Percentiles rank a stretch among this genome's conserved stretches.
These are phyloP conservation scores for Lytechinus pictus DNA, from an alignment of 35 echinoderm and acorn worm species.

Conservation along the genomic window DNA sequence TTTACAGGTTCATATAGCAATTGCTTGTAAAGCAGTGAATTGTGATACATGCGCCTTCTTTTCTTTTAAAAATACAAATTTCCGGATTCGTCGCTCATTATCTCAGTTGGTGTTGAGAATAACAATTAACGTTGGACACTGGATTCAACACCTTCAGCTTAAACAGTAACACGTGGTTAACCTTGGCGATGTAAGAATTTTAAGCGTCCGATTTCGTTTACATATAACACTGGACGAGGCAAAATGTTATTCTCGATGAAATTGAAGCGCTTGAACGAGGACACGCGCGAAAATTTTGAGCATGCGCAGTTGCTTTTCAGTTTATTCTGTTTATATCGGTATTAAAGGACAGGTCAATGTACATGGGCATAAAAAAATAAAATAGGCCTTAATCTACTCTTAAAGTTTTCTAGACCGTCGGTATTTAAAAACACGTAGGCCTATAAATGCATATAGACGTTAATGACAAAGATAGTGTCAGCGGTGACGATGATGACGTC, in stretches of 20 bases:
- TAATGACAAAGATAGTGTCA: too few species aligned
- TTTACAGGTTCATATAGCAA: too few species aligned
- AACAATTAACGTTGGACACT: not conserved
- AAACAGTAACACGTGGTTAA: slow-evolving; percentile 22
- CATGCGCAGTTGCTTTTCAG: not conserved
- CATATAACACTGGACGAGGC: slow-evolving; percentile 23
- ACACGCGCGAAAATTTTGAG: not conserved
- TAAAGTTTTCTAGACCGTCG: too few species aligned
- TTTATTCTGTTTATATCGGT: not conserved
- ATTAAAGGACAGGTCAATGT: not conserved
- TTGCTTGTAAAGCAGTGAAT: too few species aligned
- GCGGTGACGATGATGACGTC: too few species aligned
- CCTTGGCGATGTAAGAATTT: not conserved
- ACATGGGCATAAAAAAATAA: too few species aligned
- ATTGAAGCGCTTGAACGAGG: not conserved
- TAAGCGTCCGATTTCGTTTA: slow-evolving; percentile 6
- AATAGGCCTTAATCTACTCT: too few species aligned
- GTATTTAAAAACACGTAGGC: too few species aligned
- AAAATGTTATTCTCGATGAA: not conserved
- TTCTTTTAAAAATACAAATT: too few species aligned
- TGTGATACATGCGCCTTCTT: too few species aligned
- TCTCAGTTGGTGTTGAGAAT: not conserved
- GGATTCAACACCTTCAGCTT: not conserved
- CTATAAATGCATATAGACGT: too few species aligned
- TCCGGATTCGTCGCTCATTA: not conserved